Base-by-base conservation (phyloP, 1,140 invertebrate species). In the Octopus sinensis region DNA sequence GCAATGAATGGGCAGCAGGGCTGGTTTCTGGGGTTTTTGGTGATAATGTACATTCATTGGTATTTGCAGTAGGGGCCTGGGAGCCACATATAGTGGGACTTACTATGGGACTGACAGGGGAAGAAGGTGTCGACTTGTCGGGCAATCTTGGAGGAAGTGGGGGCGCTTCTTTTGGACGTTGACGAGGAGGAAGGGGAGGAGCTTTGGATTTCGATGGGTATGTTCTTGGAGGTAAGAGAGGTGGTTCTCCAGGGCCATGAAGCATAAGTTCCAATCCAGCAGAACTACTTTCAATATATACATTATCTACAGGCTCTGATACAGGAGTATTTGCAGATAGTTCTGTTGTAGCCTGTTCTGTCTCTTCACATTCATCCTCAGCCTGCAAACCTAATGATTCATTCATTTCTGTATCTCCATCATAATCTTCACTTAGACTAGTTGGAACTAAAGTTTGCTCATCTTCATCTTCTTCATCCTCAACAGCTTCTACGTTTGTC, bases 21-120 rank as follows among this genome's bases (percentile, higher is more conserved):
- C 30, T 68, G 10, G 62, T 62, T 52, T 62, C 73, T 91, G 91
- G 82, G 52, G 86, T 82, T 80, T 91, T 87, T 54, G 91, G 91
- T 6, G 90, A 90, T 23, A 88, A 84, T 82, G 81, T 78, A 82
- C 76, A 81, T 6, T 83, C 82, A 13, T 23, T 81, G 43, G 77
- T 79, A 53, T 81, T 53, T 76, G 82, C 77, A 71, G 79, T 53
- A 5, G 52, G 77, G 53, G 80, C 54, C 6, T 82, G 54, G 52
- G 80, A 79, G 78, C 79, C 73, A 10, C 75, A 54, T 78, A 78
- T 79, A 54, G 79, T 56, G 54, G 80, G 52, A 79, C 84, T 83
- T 43, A 80, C 76, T n/a, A 73, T 13, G 17, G 68, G 68, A 73
- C 68, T 73, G 68, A 73, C 68, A 73, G 68, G 68, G 17, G 68